Conservation (phyloP, 2,797 vertebrate species). For the Lophius americanus region DNA sequence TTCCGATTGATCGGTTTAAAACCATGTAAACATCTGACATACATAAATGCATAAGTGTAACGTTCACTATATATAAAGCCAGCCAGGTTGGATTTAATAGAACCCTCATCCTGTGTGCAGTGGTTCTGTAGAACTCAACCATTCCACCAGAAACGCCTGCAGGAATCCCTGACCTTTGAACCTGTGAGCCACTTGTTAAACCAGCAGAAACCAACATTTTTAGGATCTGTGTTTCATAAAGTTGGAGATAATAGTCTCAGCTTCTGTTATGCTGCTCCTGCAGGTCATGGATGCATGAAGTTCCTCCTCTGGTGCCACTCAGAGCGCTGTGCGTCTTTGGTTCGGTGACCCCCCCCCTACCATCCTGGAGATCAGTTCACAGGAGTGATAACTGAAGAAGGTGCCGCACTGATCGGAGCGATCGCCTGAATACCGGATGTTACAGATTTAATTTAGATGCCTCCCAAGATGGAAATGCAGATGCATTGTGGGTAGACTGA, state of each 20-base stretch:
- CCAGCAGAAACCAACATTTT: constrained; percentile 31
- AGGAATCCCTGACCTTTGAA: constrained; percentile 52
- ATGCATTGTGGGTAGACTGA: constrained; percentile 47
- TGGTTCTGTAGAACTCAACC: constrained; percentile 48
- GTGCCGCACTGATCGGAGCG: constrained; percentile 61
- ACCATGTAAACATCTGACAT: no score
- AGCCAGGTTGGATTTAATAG: constrained; percentile 56
- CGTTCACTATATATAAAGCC: constrained; percentile 7
- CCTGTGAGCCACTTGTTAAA: constrained; percentile 60
- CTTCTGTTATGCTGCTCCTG: constrained; percentile 50
- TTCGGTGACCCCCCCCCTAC: constrained; percentile 30
- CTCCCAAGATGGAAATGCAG: constrained; percentile 47
- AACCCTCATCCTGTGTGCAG: constrained; percentile 46
- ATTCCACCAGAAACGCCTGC: constrained; percentile 44
- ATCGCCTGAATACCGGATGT: constrained; percentile 65
- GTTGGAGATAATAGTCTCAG: constrained; percentile 61
- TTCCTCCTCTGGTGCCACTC: constrained; percentile 20
- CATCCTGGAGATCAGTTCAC: constrained; percentile 60
- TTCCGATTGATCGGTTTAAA: no score
- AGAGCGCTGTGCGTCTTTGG: constrained; percentile 36
- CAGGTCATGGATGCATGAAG: constrained; percentile 48
- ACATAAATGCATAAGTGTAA: no score
- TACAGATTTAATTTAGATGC: constrained; percentile 73
- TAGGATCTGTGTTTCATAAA: constrained; percentile 56
- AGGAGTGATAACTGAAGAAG: constrained; percentile 59